Evolutionary conservation across 2,113 vertebrate genomes (phyloP).

Genomic region (Sus scrofa): DNA sequence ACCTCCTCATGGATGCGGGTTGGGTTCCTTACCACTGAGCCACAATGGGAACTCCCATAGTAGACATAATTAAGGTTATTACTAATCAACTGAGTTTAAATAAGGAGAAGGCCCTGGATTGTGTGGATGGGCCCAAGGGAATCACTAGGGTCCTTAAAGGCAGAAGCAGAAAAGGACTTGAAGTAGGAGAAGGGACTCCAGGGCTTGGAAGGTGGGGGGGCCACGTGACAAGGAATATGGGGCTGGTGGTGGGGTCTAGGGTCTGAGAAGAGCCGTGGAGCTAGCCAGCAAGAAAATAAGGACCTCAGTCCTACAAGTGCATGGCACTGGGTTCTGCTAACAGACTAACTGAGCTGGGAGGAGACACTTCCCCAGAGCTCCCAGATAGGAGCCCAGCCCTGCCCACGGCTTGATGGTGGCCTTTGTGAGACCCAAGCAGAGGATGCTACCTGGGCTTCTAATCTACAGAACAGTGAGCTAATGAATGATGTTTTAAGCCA

Average conservation of each 20-base stretch:
- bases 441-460: background rate
- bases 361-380: background rate
- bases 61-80: background rate
- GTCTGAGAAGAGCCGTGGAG: background rate
- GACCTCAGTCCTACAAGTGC: background rate
- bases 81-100: background rate
- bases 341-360: background rate
- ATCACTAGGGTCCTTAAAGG: background rate
- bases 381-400: background rate
- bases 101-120: background rate
- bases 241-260: background rate
- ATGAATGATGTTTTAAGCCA: background rate
- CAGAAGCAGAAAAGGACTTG: background rate
- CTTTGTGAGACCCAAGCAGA: background rate
- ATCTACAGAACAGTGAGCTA: background rate
- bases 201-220: background rate
- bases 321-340: background rate
- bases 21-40: no score
- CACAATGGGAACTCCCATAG: background rate
- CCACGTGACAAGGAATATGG: background rate
- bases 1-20: no score
- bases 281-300: background rate
- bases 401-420: background rate
- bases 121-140: background rate
- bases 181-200: background rate